Conservation (phyloP, 1,140 invertebrate genomes). For the Homarus americanus region DNA sequence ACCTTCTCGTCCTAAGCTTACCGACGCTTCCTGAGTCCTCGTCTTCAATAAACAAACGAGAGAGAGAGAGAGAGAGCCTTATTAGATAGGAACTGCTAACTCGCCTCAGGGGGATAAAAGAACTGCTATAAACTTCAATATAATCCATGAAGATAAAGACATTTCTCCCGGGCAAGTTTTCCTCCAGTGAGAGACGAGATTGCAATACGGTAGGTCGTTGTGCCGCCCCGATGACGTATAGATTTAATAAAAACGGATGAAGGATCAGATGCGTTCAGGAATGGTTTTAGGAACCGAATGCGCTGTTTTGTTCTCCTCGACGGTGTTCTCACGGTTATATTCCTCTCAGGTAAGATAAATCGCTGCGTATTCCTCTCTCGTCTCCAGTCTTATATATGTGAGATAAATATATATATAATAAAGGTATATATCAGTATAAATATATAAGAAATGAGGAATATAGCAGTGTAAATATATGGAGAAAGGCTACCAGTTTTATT, state of each 20-base stretch:
- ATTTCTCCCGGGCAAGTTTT: not conserved
- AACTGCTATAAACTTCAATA: not conserved
- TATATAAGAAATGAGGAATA: not conserved
- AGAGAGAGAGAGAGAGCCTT: not conserved
- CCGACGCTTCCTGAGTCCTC: too few species aligned
- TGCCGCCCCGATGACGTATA: not conserved
- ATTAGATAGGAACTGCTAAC: too few species aligned
- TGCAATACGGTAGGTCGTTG: not conserved
- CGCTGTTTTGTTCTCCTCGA: not conserved
- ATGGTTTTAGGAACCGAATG: constrained; percentile 4
- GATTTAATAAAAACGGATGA: constrained; percentile 20
- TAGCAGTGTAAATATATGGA: too few species aligned
- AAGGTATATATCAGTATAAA: not conserved
- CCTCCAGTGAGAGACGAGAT: not conserved
- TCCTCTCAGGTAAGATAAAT: not conserved
- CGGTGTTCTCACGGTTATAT: not conserved
- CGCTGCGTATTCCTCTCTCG: not conserved
- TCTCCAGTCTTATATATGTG: not conserved
- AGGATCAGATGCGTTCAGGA: constrained; percentile 6
- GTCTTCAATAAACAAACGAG: too few species aligned
- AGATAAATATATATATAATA: not conserved
- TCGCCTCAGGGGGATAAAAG: not conserved
- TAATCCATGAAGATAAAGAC: not conserved
- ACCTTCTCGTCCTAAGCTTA: too few species aligned
- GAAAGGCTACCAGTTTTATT: too few species aligned